phyloP scores from a whole-genome alignment of 2,888 invertebrate genomes.

The Asteroscopus sphinx region DNA sequence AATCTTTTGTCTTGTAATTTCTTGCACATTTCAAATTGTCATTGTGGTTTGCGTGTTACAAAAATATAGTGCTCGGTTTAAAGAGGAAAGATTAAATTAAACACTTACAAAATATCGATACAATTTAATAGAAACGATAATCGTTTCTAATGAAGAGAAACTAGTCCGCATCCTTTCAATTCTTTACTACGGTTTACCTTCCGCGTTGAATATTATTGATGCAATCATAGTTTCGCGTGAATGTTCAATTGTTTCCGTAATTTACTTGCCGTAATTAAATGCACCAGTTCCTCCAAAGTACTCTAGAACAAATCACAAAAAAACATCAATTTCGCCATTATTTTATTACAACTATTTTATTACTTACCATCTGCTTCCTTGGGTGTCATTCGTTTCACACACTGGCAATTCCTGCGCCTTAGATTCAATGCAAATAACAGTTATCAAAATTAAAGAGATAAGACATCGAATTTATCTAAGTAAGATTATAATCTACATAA shows the following conservation, averaged over 20 bases:
- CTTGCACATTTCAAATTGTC: conserved; percentile 35
- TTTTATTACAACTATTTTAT: too few species aligned
- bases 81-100: too few species aligned
- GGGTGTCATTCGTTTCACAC: not conserved
- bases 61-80: conserved; percentile 24
- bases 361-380: not conserved
- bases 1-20: conserved; percentile 53
- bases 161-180: not conserved
- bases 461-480: not conserved
- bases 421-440: not conserved
- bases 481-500: not conserved
- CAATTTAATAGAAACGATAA: not conserved
- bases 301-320: conserved; percentile 1
- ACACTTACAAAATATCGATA: too few species aligned
- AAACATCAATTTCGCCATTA: too few species aligned
- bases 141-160: not conserved
- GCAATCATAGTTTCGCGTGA: not conserved
- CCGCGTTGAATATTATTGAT: not conserved
- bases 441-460: not conserved
- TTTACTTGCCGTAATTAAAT: not conserved
- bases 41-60: conserved; percentile 37
- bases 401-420: not conserved
- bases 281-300: not conserved
- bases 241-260: not conserved
- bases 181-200: conserved; percentile 1